Base-by-base conservation (phyloP, 2,797 vertebrate species). In the Sciaenops ocellatus region DNA sequence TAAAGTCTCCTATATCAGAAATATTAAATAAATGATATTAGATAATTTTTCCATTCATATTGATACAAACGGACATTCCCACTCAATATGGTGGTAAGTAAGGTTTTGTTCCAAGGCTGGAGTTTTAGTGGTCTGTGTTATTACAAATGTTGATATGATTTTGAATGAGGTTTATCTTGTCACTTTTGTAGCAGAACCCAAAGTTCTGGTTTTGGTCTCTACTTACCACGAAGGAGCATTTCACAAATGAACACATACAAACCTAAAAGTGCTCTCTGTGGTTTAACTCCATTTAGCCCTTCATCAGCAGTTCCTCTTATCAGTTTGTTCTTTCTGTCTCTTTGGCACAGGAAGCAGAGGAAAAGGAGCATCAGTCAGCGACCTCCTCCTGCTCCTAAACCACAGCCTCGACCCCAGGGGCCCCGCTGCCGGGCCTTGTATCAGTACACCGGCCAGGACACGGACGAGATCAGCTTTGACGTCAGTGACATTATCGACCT, bases 381-480 rank as follows among this genome's bases (percentile, higher is more conserved):
- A 44, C 97, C 97, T 0, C 97, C 96, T 9, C 98, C 97, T 0
- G 97, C 95, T 59, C 96, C 97, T 48, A 97, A 96, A 85, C 93
- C 96, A 0, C 95, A 96, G 85, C 83, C 95, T 13, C 94, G 90
- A 44, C 92, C 12, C 0, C 78, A 93, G 1, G 87, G 89, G 1
- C 97, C 97, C 0, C 95, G 95, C 4, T 99, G 98, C 84, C 94
- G 86, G 67, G 98, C 98, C 0, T 56, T 99, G 9, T 99, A 99
- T 79, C 97, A 98, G 87, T 99, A 99, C 26, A 0, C 91, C 0
- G 97, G 97, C 20, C 98, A 99, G 87, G 98, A 99, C 24, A 96
- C 96, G 5, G 98, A 99, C 0, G 98, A 99, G 91, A 96, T 99
- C 92, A 98, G 96, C 93, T 99, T 99, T 80, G 96, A 97, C 0